These are phyloP conservation scores for Plutomurus gul DNA, from an alignment of 1,140 invertebrate genomes.

Conservation along the genomic window DNA sequence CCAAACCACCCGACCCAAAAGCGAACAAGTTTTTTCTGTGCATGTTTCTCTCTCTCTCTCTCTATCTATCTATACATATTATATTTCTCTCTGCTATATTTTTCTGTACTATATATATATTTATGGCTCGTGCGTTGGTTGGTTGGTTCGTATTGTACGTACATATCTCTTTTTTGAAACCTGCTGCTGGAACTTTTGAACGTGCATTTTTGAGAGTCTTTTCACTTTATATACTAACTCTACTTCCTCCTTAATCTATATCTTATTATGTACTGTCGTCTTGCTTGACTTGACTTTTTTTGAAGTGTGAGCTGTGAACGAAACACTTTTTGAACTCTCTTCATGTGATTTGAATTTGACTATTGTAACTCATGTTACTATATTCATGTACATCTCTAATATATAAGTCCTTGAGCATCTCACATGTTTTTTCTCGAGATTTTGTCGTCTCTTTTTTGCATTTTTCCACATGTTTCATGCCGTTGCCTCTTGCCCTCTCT, in stretches of 20 bases:
- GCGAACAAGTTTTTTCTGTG: constrained; percentile 15
- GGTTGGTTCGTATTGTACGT: constrained; percentile 6
- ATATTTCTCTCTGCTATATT: constrained; percentile 18
- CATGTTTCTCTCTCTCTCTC: constrained; percentile 9
- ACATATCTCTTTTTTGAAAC: constrained; percentile 24
- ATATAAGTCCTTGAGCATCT: background rate
- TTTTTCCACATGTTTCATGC: constrained; percentile 35
- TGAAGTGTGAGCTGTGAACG: constrained; percentile 28
- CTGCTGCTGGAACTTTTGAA: constrained; percentile 28
- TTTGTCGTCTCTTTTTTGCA: constrained; percentile 30
- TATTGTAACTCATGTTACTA: background rate
- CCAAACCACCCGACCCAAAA: background rate
- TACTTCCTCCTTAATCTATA: constrained; percentile 27
- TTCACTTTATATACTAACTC: constrained; percentile 8
- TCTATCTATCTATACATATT: background rate
- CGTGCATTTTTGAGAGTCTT: constrained; percentile 21
- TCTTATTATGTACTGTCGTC: constrained; percentile 24
- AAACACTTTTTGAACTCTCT: constrained; percentile 20
- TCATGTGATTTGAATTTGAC: constrained; percentile 20
- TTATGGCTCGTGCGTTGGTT: constrained; percentile 16
- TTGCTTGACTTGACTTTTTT: constrained; percentile 19
- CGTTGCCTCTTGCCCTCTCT: background rate
- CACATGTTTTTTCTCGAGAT: constrained; percentile 15
- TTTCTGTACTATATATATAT: constrained; percentile 5
- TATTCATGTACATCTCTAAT: background rate